These are phyloP conservation scores for Rhaphigaster nebulosa DNA, from an alignment of 2,888 invertebrate species.

Conservation along the genomic window DNA sequence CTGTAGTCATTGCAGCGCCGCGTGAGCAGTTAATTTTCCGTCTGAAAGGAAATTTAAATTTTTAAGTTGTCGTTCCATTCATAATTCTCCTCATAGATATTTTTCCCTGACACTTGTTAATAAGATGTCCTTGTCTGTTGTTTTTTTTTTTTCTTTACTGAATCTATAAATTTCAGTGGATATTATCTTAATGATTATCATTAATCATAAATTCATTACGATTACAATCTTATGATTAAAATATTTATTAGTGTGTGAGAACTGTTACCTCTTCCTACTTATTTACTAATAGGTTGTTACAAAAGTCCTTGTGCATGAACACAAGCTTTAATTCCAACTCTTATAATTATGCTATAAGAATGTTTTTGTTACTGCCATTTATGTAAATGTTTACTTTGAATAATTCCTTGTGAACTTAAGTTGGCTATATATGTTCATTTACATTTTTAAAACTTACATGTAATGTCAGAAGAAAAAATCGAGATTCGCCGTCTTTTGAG, in stretches of 20 bases:
- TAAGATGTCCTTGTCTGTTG: not conserved
- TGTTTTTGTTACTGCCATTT: too few relatives aligned
- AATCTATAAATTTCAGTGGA: not conserved
- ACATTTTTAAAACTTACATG: too few relatives aligned
- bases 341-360: too few relatives aligned
- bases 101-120: not conserved
- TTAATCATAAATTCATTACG: not conserved
- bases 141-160: not conserved
- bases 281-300: too few relatives aligned
- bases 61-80: not conserved
- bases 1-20: not conserved
- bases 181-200: not conserved
- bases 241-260: not conserved
- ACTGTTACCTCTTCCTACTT: too few relatives aligned
- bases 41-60: conserved; percentile 15
- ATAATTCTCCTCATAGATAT: not conserved
- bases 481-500: too few relatives aligned
- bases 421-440: too few relatives aligned
- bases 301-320: too few relatives aligned
- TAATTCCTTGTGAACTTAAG: too few relatives aligned
- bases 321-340: too few relatives aligned
- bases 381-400: too few relatives aligned
- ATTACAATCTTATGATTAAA: not conserved
- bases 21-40: conserved; percentile 7
- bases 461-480: too few relatives aligned